These are phyloP conservation scores for Perca schrenkii DNA, from an alignment of 2,113 vertebrate genomes.

Conservation along the genomic window DNA sequence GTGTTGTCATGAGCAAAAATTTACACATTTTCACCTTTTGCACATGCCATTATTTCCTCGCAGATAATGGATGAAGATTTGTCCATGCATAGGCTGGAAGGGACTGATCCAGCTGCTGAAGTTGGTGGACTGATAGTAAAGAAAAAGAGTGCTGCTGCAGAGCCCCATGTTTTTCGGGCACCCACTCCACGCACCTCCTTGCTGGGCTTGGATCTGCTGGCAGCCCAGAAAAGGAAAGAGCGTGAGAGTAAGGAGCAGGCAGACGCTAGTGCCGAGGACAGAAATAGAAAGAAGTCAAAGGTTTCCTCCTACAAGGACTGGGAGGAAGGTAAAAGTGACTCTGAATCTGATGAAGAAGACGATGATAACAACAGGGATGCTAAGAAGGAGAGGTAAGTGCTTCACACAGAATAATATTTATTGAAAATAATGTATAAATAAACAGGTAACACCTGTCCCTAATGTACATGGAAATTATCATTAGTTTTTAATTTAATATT, in stretches of 20 bases:
- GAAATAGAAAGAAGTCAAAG: conserved; percentile 86
- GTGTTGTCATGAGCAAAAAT: neutral
- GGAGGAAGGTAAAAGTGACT: conserved; percentile 91
- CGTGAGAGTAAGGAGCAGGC: conserved; percentile 87
- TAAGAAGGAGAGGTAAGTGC: conserved; percentile 89
- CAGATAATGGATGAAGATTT: conserved; percentile 83
- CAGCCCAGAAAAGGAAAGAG: conserved; percentile 94
- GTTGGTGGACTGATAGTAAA: conserved; percentile 91
- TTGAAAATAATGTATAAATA: neutral
- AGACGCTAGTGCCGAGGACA: conserved; percentile 76
- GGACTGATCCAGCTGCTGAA: conserved; percentile 81
- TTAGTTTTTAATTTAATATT: neutral
- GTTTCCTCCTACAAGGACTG: conserved; percentile 91
- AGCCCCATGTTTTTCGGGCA: conserved; percentile 93
- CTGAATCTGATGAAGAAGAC: conserved; percentile 87
- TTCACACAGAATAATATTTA: neutral
- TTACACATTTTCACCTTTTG: conserved; percentile 12
- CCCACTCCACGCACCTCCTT: conserved; percentile 93
- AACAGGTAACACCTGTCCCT: neutral
- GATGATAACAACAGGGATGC: conserved; percentile 59
- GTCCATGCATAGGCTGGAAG: conserved; percentile 92
- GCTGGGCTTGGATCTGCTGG: conserved; percentile 93
- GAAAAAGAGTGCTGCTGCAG: conserved; percentile 87
- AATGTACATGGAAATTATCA: neutral
- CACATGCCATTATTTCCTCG: conserved; percentile 18